Conservation (phyloP, 2,888 invertebrate genomes). For the Sylvicola fuscatus region DNA sequence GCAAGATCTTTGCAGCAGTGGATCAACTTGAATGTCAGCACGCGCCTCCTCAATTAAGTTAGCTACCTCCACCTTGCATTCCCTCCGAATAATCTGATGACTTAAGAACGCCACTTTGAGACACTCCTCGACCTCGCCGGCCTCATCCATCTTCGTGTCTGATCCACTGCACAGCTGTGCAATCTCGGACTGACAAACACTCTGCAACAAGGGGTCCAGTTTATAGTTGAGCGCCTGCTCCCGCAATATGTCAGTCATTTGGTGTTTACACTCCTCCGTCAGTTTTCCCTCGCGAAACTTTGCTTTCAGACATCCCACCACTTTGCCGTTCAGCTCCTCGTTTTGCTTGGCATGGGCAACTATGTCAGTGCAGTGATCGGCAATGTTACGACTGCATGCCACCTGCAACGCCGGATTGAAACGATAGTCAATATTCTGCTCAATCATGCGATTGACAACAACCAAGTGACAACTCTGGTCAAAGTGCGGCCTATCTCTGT, state of each 20-base stretch:
- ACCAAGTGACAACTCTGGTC: slow-evolving; percentile 65
- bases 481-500: slow-evolving; percentile 57
- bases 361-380: slow-evolving; percentile 41
- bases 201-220: slow-evolving; percentile 68
- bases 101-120: slow-evolving; percentile 63
- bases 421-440: slow-evolving; percentile 76
- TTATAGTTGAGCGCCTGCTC: slow-evolving; percentile 83
- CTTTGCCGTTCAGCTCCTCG: slow-evolving; percentile 64
- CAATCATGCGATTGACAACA: slow-evolving; percentile 72
- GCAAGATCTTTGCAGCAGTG: slow-evolving; percentile 73
- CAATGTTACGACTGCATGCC: slow-evolving; percentile 65
- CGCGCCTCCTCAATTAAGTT: slow-evolving; percentile 73
- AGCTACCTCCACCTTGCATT: slow-evolving; percentile 69
- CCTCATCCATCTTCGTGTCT: slow-evolving; percentile 20
- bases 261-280: slow-evolving; percentile 54
- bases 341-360: slow-evolving; percentile 33
- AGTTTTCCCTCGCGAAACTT: slow-evolving; percentile 58
- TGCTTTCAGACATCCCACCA: slow-evolving; percentile 59
- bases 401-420: slow-evolving; percentile 68
- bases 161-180: slow-evolving; percentile 35
- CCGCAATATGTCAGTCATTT: slow-evolving; percentile 61
- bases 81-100: slow-evolving; percentile 47
- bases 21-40: slow-evolving; percentile 91
- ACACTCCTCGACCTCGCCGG: slow-evolving; percentile 62
- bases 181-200: slow-evolving; percentile 57